phyloP scores from a whole-genome alignment of 2,113 vertebrate genomes.

The Girardinichthys multiradiatus region DNA sequence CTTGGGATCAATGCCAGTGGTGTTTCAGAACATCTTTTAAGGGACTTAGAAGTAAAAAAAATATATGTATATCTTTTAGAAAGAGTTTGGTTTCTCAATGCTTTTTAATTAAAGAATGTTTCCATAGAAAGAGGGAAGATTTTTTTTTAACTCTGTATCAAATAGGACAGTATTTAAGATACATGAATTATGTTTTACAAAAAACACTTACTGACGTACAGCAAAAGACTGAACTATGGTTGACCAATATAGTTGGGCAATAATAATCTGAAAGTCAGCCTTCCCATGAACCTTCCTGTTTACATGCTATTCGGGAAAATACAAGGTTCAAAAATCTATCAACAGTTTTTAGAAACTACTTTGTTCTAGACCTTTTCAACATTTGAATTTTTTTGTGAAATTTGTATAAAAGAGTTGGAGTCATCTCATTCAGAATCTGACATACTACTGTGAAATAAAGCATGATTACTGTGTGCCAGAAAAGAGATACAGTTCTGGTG shows the following conservation, averaged over 20 bases:
- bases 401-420: no score
- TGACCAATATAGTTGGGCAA: neutral
- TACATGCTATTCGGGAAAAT: neutral
- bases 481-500: neutral
- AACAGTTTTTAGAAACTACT: neutral
- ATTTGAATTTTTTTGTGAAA: no score
- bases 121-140: neutral
- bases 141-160: neutral
- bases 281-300: neutral
- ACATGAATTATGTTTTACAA: no score
- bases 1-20: neutral
- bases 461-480: conserved; percentile 6
- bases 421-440: conserved; percentile 1
- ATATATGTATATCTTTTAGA: neutral
- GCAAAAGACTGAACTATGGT: neutral
- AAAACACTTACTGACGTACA: neutral
- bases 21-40: neutral
- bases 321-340: neutral
- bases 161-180: neutral
- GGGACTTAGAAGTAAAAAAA: neutral
- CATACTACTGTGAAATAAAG: neutral
- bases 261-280: neutral
- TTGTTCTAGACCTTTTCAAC: neutral
- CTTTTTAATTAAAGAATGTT: neutral
- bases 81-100: neutral